phyloP scores from a whole-genome alignment of 2,888 invertebrate species.

The Heliconius ismenius region DNA sequence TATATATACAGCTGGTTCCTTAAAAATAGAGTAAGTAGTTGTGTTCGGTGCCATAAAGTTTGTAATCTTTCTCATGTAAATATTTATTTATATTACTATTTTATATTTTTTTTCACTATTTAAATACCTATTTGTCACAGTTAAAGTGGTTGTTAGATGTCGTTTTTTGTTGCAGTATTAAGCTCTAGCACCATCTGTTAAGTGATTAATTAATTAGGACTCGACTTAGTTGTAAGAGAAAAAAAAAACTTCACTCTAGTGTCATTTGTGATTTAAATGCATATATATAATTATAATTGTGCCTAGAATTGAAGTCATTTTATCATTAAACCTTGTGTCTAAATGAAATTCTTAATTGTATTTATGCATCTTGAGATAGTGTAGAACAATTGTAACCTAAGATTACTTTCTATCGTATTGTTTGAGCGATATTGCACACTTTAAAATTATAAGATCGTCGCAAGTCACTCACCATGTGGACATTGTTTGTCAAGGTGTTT shows the following conservation, averaged over 20 bases:
- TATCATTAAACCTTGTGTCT: constrained; percentile 17
- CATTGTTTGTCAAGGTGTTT: constrained; percentile 46
- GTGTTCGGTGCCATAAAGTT: constrained; percentile 43
- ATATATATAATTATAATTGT: constrained; percentile 26
- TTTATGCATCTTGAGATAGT: constrained; percentile 30
- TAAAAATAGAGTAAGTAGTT: constrained; percentile 27
- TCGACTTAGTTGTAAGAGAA: constrained; percentile 42
- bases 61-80: constrained; percentile 36
- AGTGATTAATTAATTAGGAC: constrained; percentile 31
- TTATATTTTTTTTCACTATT: constrained; percentile 25
- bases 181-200: constrained; percentile 37
- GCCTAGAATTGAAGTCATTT: constrained; percentile 21
- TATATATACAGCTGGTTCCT: constrained; percentile 21
- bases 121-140: constrained; percentile 23
- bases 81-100: constrained; percentile 36
- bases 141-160: constrained; percentile 24
- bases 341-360: constrained; percentile 22
- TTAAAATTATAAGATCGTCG: constrained; percentile 35
- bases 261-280: constrained; percentile 26
- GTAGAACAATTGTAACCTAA: constrained; percentile 30
- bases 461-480: constrained; percentile 42
- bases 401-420: constrained; percentile 60
- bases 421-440: constrained; percentile 54
- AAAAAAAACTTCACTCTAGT: constrained; percentile 31
- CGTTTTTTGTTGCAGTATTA: constrained; percentile 40